These are phyloP conservation scores for Agonopterix arenella DNA, from an alignment of 2,888 invertebrate species.

Conservation along the genomic window DNA sequence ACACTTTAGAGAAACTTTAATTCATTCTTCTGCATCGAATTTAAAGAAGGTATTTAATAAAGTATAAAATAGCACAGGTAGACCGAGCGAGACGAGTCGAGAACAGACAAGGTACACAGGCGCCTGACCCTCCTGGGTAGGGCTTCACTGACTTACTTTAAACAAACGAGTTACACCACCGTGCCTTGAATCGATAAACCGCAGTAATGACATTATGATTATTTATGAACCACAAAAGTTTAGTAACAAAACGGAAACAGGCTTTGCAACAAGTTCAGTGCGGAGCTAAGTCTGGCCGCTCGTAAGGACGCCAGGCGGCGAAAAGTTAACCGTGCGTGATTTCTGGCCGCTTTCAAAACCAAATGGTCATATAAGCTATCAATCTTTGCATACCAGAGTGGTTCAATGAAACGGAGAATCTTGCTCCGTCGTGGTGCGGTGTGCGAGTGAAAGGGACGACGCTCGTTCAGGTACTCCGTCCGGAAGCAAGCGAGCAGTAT, in stretches of 20 bases:
- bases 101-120: constrained; percentile 31
- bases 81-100: constrained; percentile 17
- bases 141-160: constrained; percentile 53
- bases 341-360: constrained; percentile 73
- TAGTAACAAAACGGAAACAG: constrained; percentile 25
- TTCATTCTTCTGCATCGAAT: constrained; percentile 16
- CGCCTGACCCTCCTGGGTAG: constrained; percentile 35
- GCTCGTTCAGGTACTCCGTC: constrained; percentile 61
- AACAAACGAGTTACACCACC: constrained; percentile 40
- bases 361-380: constrained; percentile 76
- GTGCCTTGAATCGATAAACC: constrained; percentile 47
- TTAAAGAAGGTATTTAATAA: constrained; percentile 18
- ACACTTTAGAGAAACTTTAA: constrained; percentile 19
- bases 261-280: constrained; percentile 34
- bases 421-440: constrained; percentile 29
- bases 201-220: constrained; percentile 49
- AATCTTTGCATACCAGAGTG: constrained; percentile 77
- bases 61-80: too few species aligned
- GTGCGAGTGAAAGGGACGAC: constrained; percentile 64
- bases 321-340: constrained; percentile 75
- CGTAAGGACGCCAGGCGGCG: constrained; percentile 73
- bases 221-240: constrained; percentile 36
- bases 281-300: constrained; percentile 51
- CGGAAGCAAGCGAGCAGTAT: constrained; percentile 66
- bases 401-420: constrained; percentile 61